Conservation (phyloP, 2,113 vertebrate genomes). For the Paradoxurus hermaphroditus region DNA sequence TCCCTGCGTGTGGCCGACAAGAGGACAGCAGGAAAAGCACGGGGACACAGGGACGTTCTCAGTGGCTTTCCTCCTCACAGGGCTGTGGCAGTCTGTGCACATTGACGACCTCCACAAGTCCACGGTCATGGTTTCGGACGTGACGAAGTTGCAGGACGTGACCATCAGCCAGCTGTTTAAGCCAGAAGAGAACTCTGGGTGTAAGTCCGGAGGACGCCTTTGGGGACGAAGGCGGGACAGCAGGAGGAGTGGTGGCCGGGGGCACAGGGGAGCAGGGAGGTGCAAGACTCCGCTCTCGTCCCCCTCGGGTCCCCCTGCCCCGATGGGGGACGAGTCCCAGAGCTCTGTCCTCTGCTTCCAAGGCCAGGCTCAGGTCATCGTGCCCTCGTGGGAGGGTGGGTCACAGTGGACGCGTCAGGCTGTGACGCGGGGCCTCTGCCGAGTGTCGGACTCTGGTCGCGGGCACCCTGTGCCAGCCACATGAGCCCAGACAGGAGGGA, state of each 20-base stretch:
- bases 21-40: fast-evolving
- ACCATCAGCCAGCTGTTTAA: conserved; percentile 92
- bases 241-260: fast-evolving
- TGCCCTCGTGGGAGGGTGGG: neutral
- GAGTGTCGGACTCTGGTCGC: fast-evolving
- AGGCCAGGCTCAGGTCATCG: fast-evolving
- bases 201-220: conserved; percentile 70
- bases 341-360: neutral
- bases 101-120: conserved; percentile 95
- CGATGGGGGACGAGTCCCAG: fast-evolving
- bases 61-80: conserved; percentile 72
- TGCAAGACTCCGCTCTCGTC: fast-evolving
- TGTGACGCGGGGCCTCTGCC: neutral
- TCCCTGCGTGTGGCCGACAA: neutral
- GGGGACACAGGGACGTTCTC: fast-evolving
- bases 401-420: too few species aligned
- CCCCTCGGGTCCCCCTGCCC: neutral
- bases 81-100: conserved; percentile 94
- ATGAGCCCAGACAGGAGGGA: fast-evolving
- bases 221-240: fast-evolving
- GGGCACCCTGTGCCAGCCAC: fast-evolving
- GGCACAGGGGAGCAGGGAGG: neutral
- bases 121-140: conserved; percentile 88
- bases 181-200: conserved; percentile 56
- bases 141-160: conserved; percentile 89